These are phyloP conservation scores for Chrysogorgia sp. DNA, from an alignment of 92 coral and sea anemone genomes.

Conservation along the genomic window DNA sequence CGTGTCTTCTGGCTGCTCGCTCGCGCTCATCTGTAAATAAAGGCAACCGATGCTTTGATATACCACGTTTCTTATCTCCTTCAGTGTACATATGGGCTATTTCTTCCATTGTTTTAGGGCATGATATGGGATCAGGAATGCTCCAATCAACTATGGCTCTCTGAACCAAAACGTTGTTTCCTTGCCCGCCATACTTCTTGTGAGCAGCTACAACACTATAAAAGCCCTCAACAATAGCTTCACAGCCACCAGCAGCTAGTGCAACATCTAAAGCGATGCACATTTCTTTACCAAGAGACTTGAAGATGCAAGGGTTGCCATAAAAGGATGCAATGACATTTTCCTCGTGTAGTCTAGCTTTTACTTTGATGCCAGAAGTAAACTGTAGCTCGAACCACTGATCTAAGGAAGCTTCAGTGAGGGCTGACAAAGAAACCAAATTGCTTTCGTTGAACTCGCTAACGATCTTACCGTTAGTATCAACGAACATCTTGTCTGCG, in stretches of 20 bases:
- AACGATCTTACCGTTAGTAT: background rate
- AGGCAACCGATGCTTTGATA: constrained; percentile 15
- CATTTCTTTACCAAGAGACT: constrained; percentile 43
- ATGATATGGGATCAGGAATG: constrained; percentile 15
- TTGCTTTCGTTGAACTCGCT: constrained; percentile 27
- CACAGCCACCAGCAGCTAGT: constrained; percentile 37
- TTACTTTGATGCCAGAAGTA: constrained; percentile 22
- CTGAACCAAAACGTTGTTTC: constrained; percentile 22
- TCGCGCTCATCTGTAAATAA: constrained; percentile 2
- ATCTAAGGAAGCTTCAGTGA: constrained; percentile 8
- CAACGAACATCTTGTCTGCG: constrained; percentile 6
- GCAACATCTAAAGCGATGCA: constrained; percentile 36
- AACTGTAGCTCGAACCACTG: constrained; percentile 35
- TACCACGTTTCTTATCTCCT: constrained; percentile 9
- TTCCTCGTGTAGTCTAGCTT: constrained; percentile 19
- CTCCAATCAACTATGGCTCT: constrained; percentile 42
- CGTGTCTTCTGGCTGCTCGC: constrained; percentile 22
- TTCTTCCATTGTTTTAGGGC: constrained; percentile 25
- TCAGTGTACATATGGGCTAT: constrained; percentile 23
- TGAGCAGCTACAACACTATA: constrained; percentile 33
- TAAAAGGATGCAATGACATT: constrained; percentile 29
- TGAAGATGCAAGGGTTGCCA: constrained; percentile 1
- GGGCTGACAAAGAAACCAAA: constrained; percentile 5
- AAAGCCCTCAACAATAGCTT: constrained; percentile 38
- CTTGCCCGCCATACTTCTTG: constrained; percentile 36